A percentile compares a stretch with the other conserved stretches of the same genome.
Conservation (phyloP, 2,113 vertebrate species). For the Hymenochirus boettgeri region DNA sequence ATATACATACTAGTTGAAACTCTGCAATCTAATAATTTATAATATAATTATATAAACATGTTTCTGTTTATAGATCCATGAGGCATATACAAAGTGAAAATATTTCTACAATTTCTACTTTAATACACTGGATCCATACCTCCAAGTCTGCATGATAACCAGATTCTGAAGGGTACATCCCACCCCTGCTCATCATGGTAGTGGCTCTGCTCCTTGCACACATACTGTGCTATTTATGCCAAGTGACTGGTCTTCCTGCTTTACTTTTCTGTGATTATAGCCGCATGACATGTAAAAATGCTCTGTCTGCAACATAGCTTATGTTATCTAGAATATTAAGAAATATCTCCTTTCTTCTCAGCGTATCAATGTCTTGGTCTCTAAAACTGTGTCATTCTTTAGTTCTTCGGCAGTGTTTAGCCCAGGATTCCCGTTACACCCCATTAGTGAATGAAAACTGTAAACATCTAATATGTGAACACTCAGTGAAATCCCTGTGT, state of each 20-base stretch:
- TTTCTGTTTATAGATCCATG: no score
- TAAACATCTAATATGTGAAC: no score
- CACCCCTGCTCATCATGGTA: slow-evolving; percentile 10
- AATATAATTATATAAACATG: no score
- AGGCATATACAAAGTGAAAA: no score
- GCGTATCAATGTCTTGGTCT: background rate
- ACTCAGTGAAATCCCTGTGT: no score
- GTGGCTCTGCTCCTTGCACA: background rate
- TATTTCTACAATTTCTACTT: no score
- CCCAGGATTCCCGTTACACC: background rate
- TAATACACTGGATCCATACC: slow-evolving; percentile 11
- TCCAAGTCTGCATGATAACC: slow-evolving; percentile 9
- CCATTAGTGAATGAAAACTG: background rate
- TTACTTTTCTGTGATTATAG: no score
- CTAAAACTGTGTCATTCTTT: background rate
- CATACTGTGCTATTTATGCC: background rate
- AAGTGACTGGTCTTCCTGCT: no score
- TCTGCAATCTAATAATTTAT: background rate
- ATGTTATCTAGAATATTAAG: background rate
- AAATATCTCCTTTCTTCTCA: no score
- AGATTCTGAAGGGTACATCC: background rate
- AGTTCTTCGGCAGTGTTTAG: background rate
- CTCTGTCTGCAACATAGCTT: no score
- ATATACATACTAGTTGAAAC: no score
- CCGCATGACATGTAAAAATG: no score